These are phyloP conservation scores for Bombus sylvicola DNA, from an alignment of 1,140 invertebrate genomes.

Conservation along the genomic window DNA sequence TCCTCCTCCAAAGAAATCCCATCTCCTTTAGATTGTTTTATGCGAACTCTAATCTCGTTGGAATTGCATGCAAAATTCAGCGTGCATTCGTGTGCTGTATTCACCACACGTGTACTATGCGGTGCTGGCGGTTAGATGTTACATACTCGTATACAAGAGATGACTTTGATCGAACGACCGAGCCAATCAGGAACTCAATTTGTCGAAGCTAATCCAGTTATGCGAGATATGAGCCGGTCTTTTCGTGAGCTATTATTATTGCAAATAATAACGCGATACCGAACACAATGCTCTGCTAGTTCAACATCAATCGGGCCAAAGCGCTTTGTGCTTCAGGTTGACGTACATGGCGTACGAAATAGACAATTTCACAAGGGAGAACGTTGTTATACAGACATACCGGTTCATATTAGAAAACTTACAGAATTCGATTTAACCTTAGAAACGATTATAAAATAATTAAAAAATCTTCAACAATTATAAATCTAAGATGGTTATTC, in stretches of 20 bases:
- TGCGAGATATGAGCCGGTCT: constrained; percentile 40
- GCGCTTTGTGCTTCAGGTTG: neutral
- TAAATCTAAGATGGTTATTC: no score
- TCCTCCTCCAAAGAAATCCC: neutral
- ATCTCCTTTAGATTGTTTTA: constrained; percentile 19
- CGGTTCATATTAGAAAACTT: neutral
- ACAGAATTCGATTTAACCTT: neutral
- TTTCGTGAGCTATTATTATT: constrained; percentile 48
- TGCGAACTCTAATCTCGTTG: constrained; percentile 33
- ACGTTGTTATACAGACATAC: neutral
- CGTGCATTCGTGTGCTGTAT: neutral
- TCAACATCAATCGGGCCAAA: constrained; percentile 16
- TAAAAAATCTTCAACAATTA: no score
- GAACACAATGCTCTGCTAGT: neutral
- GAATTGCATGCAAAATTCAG: constrained; percentile 41
- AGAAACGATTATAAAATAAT: no score
- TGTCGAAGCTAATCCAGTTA: constrained; percentile 54
- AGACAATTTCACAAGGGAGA: neutral
- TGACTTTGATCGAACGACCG: constrained; percentile 55
- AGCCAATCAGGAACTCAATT: constrained; percentile 55
- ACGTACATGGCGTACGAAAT: neutral
- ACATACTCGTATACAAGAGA: constrained; percentile 49
- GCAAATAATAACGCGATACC: constrained; percentile 38
- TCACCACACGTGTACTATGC: constrained; percentile 24
- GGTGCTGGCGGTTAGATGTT: constrained; percentile 39